phyloP scores from a whole-genome alignment of 2,113 vertebrate species.

The Chlorodrepanis virens region DNA sequence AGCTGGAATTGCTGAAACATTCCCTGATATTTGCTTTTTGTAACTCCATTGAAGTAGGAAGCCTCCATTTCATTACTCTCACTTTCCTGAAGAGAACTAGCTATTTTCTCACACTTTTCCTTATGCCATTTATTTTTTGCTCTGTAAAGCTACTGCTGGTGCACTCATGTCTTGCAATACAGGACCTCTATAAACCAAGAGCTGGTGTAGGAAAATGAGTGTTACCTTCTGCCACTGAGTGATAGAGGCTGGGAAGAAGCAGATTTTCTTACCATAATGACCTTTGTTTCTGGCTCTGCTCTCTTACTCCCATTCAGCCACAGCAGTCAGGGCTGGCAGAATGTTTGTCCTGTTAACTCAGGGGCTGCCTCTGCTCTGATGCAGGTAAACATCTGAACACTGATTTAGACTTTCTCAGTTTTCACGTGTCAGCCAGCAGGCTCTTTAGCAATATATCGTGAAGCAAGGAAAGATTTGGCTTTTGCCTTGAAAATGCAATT shows the following conservation, averaged over 20 bases:
- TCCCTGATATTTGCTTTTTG: not conserved
- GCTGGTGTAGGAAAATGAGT: not conserved
- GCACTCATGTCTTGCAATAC: not conserved
- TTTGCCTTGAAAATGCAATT: not conserved
- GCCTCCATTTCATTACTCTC: not conserved
- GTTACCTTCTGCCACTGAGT: not conserved
- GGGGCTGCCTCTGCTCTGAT: not conserved
- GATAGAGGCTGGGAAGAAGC: not conserved
- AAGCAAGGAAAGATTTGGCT: not conserved
- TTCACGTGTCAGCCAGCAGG: not conserved
- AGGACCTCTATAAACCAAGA: not conserved
- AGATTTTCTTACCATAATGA: not conserved
- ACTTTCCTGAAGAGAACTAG: not conserved
- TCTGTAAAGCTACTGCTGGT: not conserved
- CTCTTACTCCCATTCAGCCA: not conserved
- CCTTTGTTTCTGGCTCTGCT: not conserved
- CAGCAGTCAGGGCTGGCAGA: not conserved
- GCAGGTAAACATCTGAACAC: not conserved
- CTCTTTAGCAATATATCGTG: not conserved
- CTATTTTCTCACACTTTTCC: not conserved
- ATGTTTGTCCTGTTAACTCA: not conserved
- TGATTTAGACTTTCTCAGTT: constrained; percentile 9
- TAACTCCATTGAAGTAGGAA: not conserved
- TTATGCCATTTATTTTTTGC: not conserved
- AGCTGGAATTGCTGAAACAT: not conserved